These are phyloP conservation scores for Bacillus rossius DNA, from an alignment of 1,140 invertebrate genomes.

Conservation along the genomic window DNA sequence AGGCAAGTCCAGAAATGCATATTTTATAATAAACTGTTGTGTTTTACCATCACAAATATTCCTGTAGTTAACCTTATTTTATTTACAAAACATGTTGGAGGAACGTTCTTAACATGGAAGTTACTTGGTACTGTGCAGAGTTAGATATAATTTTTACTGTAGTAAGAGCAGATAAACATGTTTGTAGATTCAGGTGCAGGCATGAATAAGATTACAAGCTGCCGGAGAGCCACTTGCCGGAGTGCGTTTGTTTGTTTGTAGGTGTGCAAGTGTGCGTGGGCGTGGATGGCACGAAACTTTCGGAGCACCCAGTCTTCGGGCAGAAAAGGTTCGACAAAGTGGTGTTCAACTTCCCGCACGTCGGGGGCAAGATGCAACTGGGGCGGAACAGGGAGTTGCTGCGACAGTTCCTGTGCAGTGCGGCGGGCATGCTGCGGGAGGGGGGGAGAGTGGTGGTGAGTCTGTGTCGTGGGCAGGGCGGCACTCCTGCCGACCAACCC, in stretches of 20 bases:
- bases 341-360: constrained; percentile 60
- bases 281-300: constrained; percentile 48
- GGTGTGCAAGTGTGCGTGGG: constrained; percentile 44
- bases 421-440: constrained; percentile 33
- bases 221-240: too few relatives aligned
- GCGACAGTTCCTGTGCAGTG: constrained; percentile 48
- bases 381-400: constrained; percentile 52
- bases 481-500: constrained; percentile 42
- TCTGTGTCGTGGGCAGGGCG: constrained; percentile 56
- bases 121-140: too few relatives aligned
- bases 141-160: too few relatives aligned
- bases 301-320: constrained; percentile 29
- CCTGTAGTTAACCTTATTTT: too few relatives aligned
- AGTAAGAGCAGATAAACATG: too few relatives aligned
- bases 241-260: constrained; percentile 40
- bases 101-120: too few relatives aligned
- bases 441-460: constrained; percentile 47
- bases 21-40: too few relatives aligned
- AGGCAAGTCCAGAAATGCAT: too few relatives aligned
- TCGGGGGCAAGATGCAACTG: constrained; percentile 58
- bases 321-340: constrained; percentile 44
- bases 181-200: too few relatives aligned
- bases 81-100: too few relatives aligned
- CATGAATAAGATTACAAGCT: too few relatives aligned
- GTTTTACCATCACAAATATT: too few relatives aligned